phyloP scores from a whole-genome alignment of 2,113 vertebrate species.

The Onychostoma macrolepis region DNA sequence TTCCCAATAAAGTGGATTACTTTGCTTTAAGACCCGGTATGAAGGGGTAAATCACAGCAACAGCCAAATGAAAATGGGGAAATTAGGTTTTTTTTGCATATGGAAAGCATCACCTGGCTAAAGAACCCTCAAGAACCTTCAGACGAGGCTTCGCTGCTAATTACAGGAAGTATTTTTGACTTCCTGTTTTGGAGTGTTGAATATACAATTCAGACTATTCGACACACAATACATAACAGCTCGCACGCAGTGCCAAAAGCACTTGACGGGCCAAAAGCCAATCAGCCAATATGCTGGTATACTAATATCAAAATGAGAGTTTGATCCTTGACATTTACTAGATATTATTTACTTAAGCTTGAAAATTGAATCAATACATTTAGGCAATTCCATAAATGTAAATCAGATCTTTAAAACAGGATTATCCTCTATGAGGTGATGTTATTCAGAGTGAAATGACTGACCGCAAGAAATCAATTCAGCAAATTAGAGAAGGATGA shows the following conservation, averaged over 20 bases:
- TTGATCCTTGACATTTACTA: conserved; percentile 31
- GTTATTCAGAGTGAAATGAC: conserved; percentile 88
- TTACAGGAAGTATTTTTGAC: conserved; percentile 22
- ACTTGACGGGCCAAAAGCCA: neutral
- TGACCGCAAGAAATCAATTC: conserved; percentile 91
- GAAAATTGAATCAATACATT: conserved; percentile 42
- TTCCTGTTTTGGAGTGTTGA: neutral
- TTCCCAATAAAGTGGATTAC: conserved; percentile 64
- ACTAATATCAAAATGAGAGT: conserved; percentile 21
- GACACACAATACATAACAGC: neutral
- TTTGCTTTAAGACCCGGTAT: conserved; percentile 52
- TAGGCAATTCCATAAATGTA: conserved; percentile 32
- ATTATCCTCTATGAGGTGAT: conserved; percentile 92
- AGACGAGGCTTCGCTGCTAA: neutral
- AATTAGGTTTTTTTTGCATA: neutral
- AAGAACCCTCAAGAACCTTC: neutral
- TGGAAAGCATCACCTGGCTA: conserved; percentile 2
- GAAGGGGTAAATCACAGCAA: conserved; percentile 28
- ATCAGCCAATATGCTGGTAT: neutral
- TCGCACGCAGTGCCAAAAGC: neutral
- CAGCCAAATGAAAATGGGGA: neutral
- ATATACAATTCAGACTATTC: neutral
- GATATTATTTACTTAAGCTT: conserved; percentile 35
- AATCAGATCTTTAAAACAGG: conserved; percentile 84
- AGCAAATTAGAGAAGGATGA: conserved; percentile 92